A percentile compares a stretch with the other conserved stretches of the same genome.
phyloP scores from a whole-genome alignment of 2,888 invertebrate genomes.

The Platerodrilus igneus region DNA sequence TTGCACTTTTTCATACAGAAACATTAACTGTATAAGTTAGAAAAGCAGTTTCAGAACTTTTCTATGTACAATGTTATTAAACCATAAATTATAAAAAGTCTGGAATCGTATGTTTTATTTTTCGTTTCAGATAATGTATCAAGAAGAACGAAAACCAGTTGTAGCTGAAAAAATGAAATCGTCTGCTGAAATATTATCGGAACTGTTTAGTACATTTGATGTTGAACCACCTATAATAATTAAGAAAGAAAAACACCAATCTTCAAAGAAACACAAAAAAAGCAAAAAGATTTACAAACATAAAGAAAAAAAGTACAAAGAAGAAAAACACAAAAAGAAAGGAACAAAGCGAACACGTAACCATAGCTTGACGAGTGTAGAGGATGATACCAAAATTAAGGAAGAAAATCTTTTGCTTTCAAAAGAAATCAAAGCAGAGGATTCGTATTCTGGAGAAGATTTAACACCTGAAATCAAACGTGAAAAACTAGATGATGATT shows the following conservation, averaged over 20 bases:
- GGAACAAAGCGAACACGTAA: slow-evolving; percentile 47
- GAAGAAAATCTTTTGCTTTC: slow-evolving; percentile 39
- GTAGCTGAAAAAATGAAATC: slow-evolving; percentile 51
- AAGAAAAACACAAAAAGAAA: slow-evolving; percentile 49
- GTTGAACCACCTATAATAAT: slow-evolving; percentile 59
- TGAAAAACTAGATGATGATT: slow-evolving; percentile 15
- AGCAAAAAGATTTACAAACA: slow-evolving; percentile 59
- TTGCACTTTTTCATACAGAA: too few relatives aligned
- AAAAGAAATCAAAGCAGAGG: slow-evolving; percentile 41
- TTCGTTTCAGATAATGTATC: too few relatives aligned
- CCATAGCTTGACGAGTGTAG: slow-evolving; percentile 37
- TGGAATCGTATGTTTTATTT: too few relatives aligned
- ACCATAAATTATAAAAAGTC: too few relatives aligned
- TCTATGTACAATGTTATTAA: not conserved
- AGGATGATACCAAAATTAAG: slow-evolving; percentile 43
- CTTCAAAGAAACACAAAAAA: slow-evolving; percentile 54
- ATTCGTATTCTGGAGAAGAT: slow-evolving; percentile 23
- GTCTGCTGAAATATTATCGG: slow-evolving; percentile 76
- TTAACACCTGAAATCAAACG: slow-evolving; percentile 14
- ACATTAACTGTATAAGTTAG: too few relatives aligned
- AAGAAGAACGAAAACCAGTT: slow-evolving; percentile 24
- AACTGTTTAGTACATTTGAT: slow-evolving; percentile 74
- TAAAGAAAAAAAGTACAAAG: slow-evolving; percentile 52
- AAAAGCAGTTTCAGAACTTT: too few relatives aligned
- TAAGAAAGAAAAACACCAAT: slow-evolving; percentile 44